Base-by-base conservation (phyloP, 2,113 vertebrate genomes). In the Datnioides undecimradiatus region DNA sequence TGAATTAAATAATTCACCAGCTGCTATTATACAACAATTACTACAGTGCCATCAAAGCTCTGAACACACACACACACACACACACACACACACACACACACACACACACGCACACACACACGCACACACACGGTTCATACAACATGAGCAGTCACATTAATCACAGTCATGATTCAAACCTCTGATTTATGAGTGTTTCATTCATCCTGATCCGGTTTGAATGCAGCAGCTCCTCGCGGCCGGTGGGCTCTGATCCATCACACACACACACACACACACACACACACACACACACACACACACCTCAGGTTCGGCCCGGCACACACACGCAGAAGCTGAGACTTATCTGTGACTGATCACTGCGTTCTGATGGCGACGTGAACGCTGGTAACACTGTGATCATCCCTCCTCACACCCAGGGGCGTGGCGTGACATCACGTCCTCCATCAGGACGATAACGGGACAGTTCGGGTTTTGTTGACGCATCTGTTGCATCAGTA, bases 21-120 rank as follows among this genome's bases (percentile, higher is more conserved):
- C 70, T 68, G 76, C 83, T 73, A 81, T 87, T 80, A 87, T 57
- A 79, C 79, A 72, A 83, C 77, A 84, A 86, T 80, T 82, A 85
- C 67, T 75, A 82, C 55, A 71, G 41, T 25, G 68, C 73, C 76
- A 85, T 76, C 62, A 62, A 66, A 63, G 63, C 51, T 8, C 54
- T 33, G 31, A 16, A 27, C 23, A 51, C 43, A 45, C 57, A 63
- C 43, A 41, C 51, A 19, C 76, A 52, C 57, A n/a, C 45, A 52
- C 45, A 52, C 75, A 34, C 45, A 40, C 58, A 64, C 72, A 43
- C 59, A 23, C 58, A 62, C 57, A 31, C 33, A 40, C 57, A 52
- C 46, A 52, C 46, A 29, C 11, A 52, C 45, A 52, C 75, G 27
- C 45, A 40, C 58, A 64, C 72, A 43, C 59, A 23, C 58, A 62